Percentiles rank a stretch among this genome's conserved stretches.
Conservation (phyloP, 2,888 invertebrate genomes). For the Furcula furcula region DNA sequence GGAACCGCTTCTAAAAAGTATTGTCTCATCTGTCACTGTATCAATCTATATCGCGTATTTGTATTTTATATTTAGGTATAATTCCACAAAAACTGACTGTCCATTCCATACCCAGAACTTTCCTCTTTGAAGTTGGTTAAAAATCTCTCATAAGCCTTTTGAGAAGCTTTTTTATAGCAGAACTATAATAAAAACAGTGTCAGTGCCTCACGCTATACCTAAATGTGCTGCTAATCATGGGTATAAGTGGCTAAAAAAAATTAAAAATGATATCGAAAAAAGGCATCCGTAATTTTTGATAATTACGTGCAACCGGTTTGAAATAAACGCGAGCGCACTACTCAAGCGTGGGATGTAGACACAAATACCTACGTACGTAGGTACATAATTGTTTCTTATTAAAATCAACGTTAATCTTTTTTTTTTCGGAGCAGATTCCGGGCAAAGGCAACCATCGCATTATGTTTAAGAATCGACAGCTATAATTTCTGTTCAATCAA, state of each 20-base stretch:
- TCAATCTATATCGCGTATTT: too few species aligned
- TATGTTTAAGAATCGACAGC: constrained; percentile 81
- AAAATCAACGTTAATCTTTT: constrained; percentile 80
- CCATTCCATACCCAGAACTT: too few species aligned
- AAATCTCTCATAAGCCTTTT: too few species aligned
- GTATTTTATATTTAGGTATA: too few species aligned
- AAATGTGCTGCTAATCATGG: constrained; percentile 32
- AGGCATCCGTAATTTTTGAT: constrained; percentile 76
- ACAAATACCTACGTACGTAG: constrained; percentile 54
- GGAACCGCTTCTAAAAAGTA: too few species aligned
- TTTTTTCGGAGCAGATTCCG: constrained; percentile 77
- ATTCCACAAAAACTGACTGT: too few species aligned
- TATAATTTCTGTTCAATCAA: constrained; percentile 82
- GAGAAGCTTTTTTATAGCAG: too few species aligned
- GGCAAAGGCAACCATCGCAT: constrained; percentile 71
- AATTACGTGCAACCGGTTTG: constrained; percentile 71
- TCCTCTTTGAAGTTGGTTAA: too few species aligned
- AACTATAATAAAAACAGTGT: constrained; percentile 3
- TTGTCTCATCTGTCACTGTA: too few species aligned
- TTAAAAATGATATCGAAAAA: constrained; percentile 62
- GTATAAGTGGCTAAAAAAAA: constrained; percentile 44
- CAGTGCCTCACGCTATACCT: constrained; percentile 24
- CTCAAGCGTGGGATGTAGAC: constrained; percentile 73
- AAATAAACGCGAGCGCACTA: constrained; percentile 66
- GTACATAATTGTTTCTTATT: constrained; percentile 81